These are phyloP conservation scores for Diaperis boleti DNA, from an alignment of 2,888 invertebrate genomes.

Conservation along the genomic window DNA sequence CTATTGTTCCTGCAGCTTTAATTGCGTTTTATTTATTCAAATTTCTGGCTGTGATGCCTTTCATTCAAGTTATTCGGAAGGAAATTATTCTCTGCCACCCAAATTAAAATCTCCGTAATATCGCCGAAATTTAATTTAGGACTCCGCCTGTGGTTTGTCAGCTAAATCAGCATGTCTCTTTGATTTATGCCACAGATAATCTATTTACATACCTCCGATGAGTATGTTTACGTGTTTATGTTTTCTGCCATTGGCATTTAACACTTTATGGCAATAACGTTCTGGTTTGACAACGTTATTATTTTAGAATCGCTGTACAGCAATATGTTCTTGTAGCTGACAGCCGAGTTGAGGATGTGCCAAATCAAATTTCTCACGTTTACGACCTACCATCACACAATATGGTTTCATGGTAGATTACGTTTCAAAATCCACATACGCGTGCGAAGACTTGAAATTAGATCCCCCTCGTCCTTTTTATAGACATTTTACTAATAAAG, in stretches of 20 bases:
- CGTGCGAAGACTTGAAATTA: slow-evolving; percentile 10
- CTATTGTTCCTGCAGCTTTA: neutral
- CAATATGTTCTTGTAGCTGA: slow-evolving; percentile 19
- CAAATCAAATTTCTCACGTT: slow-evolving; percentile 26
- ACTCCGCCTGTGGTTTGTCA: neutral
- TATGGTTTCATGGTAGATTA: slow-evolving; percentile 25
- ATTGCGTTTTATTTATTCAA: slow-evolving; percentile 3
- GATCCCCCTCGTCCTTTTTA: slow-evolving; percentile 9
- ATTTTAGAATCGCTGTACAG: slow-evolving; percentile 8
- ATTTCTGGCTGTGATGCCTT: neutral
- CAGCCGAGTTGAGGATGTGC: slow-evolving; percentile 16
- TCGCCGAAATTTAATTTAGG: neutral
- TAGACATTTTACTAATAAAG: slow-evolving; percentile 1
- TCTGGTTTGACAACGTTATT: slow-evolving; percentile 5
- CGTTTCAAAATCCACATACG: neutral
- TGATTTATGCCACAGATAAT: slow-evolving; percentile 9
- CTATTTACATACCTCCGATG: neutral
- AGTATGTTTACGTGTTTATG: neutral
- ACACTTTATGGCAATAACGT: slow-evolving; percentile 6
- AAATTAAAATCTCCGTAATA: neutral
- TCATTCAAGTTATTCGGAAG: neutral
- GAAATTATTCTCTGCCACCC: neutral
- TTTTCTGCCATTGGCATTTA: slow-evolving; percentile 15
- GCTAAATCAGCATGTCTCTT: neutral
- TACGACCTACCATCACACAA: slow-evolving; percentile 16